Evolutionary conservation across 2,888 invertebrate species (phyloP), one percentile per base, ranked within the genome.

Genomic region (Noctua pronuba): DNA sequence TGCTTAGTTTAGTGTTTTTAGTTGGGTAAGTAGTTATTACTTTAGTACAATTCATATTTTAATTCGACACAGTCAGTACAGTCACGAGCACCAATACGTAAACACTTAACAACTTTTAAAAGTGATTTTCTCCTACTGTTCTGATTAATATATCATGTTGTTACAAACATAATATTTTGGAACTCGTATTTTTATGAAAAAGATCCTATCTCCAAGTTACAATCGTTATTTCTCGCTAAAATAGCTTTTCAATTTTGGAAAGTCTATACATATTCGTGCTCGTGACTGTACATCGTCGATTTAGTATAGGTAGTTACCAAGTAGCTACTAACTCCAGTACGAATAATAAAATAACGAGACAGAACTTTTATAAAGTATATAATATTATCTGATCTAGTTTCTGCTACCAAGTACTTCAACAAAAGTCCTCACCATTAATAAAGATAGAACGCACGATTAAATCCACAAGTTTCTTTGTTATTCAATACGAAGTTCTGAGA

Each of bases 401-500:
- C n/a, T 3, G n/a, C 13, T 41, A 16, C 24, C n/a, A 35, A 69
- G 11, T 38, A 58, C 21, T 69, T 13, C 28, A 58, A 38, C 10
- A 28, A 58, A 38, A 38, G 38, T 18, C n/a, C 10, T 24, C 16
- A 28, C 1, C 4, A 66, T 35, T 66, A 3, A 49, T 46, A 28
- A 21, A 73, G n/a, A 28, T 73, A 21, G 21, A 70, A 70, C 71
- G 38, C 49, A 11, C 71, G 16, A 70, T 24, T 49, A 38, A 49
- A 21, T 24, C 24, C 38, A 18, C 1, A 41, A 52, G 28, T 52
- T 38, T 10, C 6, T 10, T 21, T n/a, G 28, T 38, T 28, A 3
- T 38, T 73, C 28, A 10, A 38, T 38, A 28, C 6, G 16, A 24
- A 38, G 21, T 49, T 70, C 46, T 70, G 10, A 16, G n/a, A 72